Percentiles rank a stretch among this genome's conserved stretches.
phyloP scores from a whole-genome alignment of 2,113 vertebrate species.

The Etia nguti region DNA sequence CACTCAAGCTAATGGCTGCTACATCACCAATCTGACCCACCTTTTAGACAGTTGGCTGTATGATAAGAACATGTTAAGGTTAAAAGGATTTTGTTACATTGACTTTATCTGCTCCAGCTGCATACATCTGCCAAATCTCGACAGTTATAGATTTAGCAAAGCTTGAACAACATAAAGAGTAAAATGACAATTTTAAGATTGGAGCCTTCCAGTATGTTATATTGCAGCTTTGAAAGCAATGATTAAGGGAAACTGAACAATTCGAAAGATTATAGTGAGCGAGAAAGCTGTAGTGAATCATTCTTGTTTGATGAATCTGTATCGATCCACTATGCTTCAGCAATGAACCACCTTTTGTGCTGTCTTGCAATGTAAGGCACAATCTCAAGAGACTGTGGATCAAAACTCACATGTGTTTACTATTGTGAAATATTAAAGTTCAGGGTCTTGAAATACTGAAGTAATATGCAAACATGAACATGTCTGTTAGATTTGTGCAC shows the following conservation, averaged over 20 bases:
- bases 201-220: constrained; percentile 3
- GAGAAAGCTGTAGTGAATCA: constrained; percentile 13
- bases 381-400: neutral
- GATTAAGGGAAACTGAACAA: neutral
- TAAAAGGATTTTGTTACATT: constrained; percentile 58
- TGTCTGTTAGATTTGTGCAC: neutral
- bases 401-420: neutral
- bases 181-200: constrained; percentile 15
- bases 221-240: constrained; percentile 6
- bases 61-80: constrained; percentile 62
- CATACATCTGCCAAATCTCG: constrained; percentile 30
- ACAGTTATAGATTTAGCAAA: constrained; percentile 27
- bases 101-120: constrained; percentile 19
- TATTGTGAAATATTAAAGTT: neutral
- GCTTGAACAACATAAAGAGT: neutral
- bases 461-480: neutral
- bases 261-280: constrained; percentile 16
- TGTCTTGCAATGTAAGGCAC: neutral
- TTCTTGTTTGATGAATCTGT: constrained; percentile 18
- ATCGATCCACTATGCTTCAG: constrained; percentile 22
- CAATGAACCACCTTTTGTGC: neutral
- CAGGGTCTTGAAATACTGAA: neutral
- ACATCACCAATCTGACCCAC: constrained; percentile 40
- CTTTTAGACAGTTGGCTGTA: constrained; percentile 35
- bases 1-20: constrained; percentile 48